A percentile compares a stretch with the other conserved stretches of the same genome.
Evolutionary conservation across 2,888 invertebrate genomes (phyloP).

Genomic region (Aphidius colemani): DNA sequence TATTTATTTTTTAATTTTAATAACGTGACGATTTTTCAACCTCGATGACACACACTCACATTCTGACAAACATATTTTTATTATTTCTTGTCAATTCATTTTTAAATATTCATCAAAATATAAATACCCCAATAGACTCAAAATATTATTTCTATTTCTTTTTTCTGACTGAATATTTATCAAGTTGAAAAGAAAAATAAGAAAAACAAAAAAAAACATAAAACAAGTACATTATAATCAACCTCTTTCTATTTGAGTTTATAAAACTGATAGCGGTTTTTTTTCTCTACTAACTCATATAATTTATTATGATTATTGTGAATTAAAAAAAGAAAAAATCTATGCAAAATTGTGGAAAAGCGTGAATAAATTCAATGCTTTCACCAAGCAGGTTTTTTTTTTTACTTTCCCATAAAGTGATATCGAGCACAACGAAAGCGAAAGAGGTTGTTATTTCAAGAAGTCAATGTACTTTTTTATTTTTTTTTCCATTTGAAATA

Average conservation of each 20-base stretch:
- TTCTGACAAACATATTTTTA: too few species aligned
- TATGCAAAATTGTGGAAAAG: too few species aligned
- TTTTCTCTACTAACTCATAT: too few species aligned
- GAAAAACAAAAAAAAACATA: too few species aligned
- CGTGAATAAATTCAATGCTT: slow-evolving; percentile 15
- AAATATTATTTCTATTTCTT: background rate
- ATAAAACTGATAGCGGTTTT: too few species aligned
- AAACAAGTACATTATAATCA: too few species aligned
- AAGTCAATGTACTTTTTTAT: slow-evolving; percentile 13
- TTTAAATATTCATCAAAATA: background rate
- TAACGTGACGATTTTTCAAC: background rate
- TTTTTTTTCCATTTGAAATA: slow-evolving; percentile 7
- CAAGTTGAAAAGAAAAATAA: too few species aligned
- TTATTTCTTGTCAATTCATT: too few species aligned
- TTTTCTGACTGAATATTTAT: background rate
- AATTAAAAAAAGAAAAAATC: too few species aligned
- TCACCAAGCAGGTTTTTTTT: slow-evolving; percentile 12
- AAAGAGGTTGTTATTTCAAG: slow-evolving; percentile 19
- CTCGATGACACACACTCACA: background rate
- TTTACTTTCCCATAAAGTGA: slow-evolving; percentile 31
- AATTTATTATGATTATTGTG: too few species aligned
- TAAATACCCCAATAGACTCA: background rate
- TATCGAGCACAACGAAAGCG: slow-evolving; percentile 26
- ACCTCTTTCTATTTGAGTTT: too few species aligned
- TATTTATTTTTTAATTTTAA: background rate